Base-by-base conservation (phyloP, 2,888 invertebrate species). In the Rhaphigaster nebulosa region DNA sequence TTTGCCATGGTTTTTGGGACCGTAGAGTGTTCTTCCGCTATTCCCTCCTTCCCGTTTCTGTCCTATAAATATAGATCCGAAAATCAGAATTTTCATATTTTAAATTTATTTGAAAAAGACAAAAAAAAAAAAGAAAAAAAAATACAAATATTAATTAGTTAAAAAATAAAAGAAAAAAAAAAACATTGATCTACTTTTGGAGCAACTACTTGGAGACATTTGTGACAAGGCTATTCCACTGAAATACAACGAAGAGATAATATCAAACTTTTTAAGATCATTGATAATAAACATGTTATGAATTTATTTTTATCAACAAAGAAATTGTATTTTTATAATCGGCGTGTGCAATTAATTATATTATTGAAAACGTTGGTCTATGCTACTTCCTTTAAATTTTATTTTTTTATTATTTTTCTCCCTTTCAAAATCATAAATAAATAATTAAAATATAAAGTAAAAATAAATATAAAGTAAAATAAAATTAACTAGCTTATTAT, bases 171-270 rank as follows among this genome's bases (percentile, higher is more conserved):
- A 56, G 15, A 88, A 23, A 38, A 54, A 6, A 88, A 54, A 12
- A 1, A 38, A 88, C 54, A 88, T 60, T 29, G 52, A 56, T 34
- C 88, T 56, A 88, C 41, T 80, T 29, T 34, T 80, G 23, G 18
- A 88, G 23, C 20, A 52, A 50, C 54, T 88, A 88, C 88, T 87
- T 60, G 60, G 88, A 34, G 13, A 88, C 60, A 60, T 12, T 23
- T 89, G 89, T 89, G 89, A 89, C 41, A 89, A n/a, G 89, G 89
- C 89, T 89, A 89, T 89, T 89, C 89, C 89, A 89, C 23, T 52
- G 4, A 34, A 45, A 80, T 45, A 0, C 29, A 38, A 34, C 15
- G 34, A n/a, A n/a, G n/a, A n/a, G n/a, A n/a, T n/a, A n/a, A n/a
- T n/a, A n/a, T n/a, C n/a, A n/a, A n/a, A n/a, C n/a, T n/a, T n/a